These are phyloP conservation scores for Stegostoma tigrinum DNA, from an alignment of 2,113 vertebrate genomes.

Conservation along the genomic window DNA sequence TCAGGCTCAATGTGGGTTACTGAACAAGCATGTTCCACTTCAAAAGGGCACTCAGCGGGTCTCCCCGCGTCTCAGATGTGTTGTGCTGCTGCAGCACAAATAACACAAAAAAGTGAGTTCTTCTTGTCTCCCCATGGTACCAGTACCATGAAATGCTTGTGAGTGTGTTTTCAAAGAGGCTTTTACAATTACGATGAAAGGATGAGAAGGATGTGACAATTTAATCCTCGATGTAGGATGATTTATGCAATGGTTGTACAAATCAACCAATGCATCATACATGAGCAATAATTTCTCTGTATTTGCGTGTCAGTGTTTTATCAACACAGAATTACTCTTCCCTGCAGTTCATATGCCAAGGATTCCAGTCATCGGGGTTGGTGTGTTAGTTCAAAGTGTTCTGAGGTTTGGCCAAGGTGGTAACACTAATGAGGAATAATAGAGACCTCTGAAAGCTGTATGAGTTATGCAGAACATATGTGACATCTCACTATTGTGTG, in stretches of 20 bases:
- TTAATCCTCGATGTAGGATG: not conserved
- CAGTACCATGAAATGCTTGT: not conserved
- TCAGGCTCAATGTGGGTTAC: not conserved
- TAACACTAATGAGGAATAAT: not conserved
- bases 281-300: not conserved
- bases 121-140: constrained; percentile 19
- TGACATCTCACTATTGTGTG: not conserved
- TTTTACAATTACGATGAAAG: not conserved
- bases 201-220: not conserved
- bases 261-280: not conserved
- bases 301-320: not conserved
- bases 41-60: constrained; percentile 19
- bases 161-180: not conserved
- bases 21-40: constrained; percentile 25
- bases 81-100: constrained; percentile 30
- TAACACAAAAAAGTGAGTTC: constrained; percentile 31
- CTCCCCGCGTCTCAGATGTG: not conserved
- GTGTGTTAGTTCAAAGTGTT: not conserved
- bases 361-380: not conserved
- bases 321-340: not conserved
- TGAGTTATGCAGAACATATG: not conserved
- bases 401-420: not conserved
- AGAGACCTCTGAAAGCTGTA: not conserved
- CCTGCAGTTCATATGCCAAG: not conserved
- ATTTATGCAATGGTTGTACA: not conserved